Evolutionary conservation across 2,113 vertebrate species (phyloP).

Genomic region (Chaenocephalus aceratus): DNA sequence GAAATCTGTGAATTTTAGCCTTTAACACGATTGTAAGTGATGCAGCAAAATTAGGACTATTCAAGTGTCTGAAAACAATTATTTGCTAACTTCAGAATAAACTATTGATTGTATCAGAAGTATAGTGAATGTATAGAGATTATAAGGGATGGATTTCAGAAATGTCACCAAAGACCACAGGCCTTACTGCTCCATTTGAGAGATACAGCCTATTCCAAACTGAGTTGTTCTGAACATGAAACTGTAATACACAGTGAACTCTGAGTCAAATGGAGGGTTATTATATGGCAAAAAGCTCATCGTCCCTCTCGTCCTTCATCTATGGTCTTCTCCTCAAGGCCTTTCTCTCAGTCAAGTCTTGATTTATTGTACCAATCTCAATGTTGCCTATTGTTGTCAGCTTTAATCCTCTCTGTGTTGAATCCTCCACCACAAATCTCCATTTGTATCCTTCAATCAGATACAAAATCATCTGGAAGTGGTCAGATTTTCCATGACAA

Average conservation of each 20-base stretch:
- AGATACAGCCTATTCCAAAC: too few relatives aligned
- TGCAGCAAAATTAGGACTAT: not conserved
- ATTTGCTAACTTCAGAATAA: not conserved
- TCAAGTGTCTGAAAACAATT: not conserved
- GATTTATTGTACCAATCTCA: not conserved
- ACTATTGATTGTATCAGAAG: not conserved
- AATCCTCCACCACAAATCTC: constrained; percentile 5
- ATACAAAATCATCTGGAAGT: constrained; percentile 13
- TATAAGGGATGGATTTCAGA: not conserved
- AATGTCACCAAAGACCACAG: not conserved
- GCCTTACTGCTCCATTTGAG: not conserved
- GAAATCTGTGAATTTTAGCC: not conserved
- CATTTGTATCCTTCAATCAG: constrained; percentile 16
- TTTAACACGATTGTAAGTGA: not conserved
- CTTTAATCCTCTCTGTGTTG: constrained; percentile 10
- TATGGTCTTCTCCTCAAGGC: not conserved
- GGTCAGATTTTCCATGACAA: constrained; percentile 16
- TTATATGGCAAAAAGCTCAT: not conserved
- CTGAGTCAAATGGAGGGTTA: not conserved
- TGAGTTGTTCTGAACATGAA: constrained; percentile 6
- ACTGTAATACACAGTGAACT: not conserved
- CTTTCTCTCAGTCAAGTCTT: not conserved
- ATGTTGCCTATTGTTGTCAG: not conserved
- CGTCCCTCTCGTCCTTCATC: not conserved
- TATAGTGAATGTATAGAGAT: not conserved